Base-by-base conservation (phyloP, 2,888 invertebrate species). In the Brachynemurus nebulosus region DNA sequence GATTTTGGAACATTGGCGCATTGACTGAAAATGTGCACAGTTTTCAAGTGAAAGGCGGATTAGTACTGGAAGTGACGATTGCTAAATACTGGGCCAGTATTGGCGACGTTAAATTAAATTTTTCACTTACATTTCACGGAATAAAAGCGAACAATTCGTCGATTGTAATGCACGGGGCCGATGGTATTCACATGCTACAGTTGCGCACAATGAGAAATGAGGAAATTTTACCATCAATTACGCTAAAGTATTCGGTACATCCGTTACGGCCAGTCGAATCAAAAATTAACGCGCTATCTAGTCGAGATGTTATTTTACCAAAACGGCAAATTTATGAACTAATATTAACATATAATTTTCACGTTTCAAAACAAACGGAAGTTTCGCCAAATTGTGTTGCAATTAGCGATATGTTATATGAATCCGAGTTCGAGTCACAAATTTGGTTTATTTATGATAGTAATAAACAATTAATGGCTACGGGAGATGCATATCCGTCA, bases 51-150 rank as follows among this genome's bases (percentile, higher is more conserved):
- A 69, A 80, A 64, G 88, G 81, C 45, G 82, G 82, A 47, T 68
- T 80, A 18, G 81, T 89, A 16, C 63, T 96, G 47, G 96, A 97
- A 67, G 67, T 96, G 34, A 89, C 83, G 45, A 72, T 96, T 48
- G 91, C 91, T 7, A 93, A 93, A 64, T 93, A 90, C 73, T 96
- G 95, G 95, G 86, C 92, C 8, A 90, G 84, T 68, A 69, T 86
- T 43, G 91, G 90, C 20, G 84, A 84, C 35, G 73, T 83, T 44
- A 65, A 63, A 34, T 61, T 91, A 17, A 76, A 79, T 60, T 90
- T 89, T 63, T 73, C 69, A 30, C 63, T 96, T 36, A 77, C 80
- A 56, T 90, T 96, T 66, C 79, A 80, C 64, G 92, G 93, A 1
- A 71, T 91, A 43, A 71, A 74, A 57, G 72, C 84, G n/a, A 77